Evolutionary conservation across 2,888 invertebrate species (phyloP).

Genomic region (Hemithea aestivaria): DNA sequence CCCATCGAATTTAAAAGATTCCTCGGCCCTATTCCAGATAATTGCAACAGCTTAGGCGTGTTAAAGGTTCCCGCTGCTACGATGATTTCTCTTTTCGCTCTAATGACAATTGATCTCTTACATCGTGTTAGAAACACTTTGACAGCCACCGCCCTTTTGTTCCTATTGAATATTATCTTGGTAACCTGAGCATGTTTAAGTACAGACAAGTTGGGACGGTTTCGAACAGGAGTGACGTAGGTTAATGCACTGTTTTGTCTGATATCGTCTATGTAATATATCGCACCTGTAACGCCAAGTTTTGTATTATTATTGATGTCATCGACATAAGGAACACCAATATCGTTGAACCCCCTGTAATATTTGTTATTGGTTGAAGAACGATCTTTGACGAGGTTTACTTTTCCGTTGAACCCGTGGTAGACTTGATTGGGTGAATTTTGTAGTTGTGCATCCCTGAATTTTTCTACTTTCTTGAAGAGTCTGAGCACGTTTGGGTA

Average conservation of each 20-base stretch:
- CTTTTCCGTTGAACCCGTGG: conserved; percentile 33
- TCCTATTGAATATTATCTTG: conserved; percentile 69
- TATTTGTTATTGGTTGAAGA: conserved; percentile 2
- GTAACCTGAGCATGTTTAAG: conserved; percentile 63
- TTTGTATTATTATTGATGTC: conserved; percentile 49
- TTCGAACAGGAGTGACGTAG: conserved; percentile 49
- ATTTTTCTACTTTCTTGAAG: conserved; percentile 63
- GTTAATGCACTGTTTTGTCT: conserved; percentile 66
- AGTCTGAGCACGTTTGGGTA: conserved; percentile 63
- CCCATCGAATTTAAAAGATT: conserved; percentile 26
- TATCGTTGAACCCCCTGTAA: conserved; percentile 30
- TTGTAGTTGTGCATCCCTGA: conserved; percentile 24
- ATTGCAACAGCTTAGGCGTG: conserved; percentile 6
- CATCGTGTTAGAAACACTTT: conserved; percentile 40
- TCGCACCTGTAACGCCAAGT: conserved; percentile 60
- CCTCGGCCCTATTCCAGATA: conserved; percentile 8
- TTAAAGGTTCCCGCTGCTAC: conserved; percentile 48
- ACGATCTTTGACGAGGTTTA: conserved; percentile 1
- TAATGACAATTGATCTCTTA: conserved; percentile 32
- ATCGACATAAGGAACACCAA: conserved; percentile 47
- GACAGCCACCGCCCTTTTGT: conserved; percentile 57
- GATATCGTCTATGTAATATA: conserved; percentile 58
- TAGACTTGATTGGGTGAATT: conserved; percentile 25
- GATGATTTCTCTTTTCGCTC: conserved; percentile 58
- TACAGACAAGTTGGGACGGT: conserved; percentile 43